Conservation (phyloP, 2,797 vertebrate species). For the Characodon lateralis region DNA sequence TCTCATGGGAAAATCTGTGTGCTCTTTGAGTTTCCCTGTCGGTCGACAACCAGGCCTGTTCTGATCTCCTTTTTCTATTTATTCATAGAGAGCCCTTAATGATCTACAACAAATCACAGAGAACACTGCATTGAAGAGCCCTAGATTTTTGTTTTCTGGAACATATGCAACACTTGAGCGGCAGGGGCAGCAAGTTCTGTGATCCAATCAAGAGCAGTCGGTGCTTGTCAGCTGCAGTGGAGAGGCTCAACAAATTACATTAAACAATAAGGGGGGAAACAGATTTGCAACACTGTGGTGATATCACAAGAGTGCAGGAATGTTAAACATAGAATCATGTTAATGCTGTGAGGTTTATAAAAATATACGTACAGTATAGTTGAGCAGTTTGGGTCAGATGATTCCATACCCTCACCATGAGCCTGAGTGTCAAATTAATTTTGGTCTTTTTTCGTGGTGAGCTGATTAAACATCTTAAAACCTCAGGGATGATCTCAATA, state of each 20-base stretch:
- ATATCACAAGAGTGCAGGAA: conserved; percentile 37
- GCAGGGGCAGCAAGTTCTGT: conserved; percentile 60
- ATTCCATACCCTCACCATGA: neutral
- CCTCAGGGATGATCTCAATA: neutral
- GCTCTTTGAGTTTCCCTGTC: conserved; percentile 7
- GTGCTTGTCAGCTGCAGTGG: conserved; percentile 70
- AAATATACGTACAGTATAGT: neutral
- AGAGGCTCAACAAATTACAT: conserved; percentile 68
- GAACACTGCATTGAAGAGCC: conserved; percentile 69
- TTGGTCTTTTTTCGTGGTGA: neutral
- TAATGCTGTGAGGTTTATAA: conserved; percentile 4
- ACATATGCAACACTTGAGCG: conserved; percentile 63
- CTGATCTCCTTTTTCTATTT: conserved; percentile 66
- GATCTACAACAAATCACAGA: conserved; percentile 64
- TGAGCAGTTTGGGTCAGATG: neutral
- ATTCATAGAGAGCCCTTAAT: conserved; percentile 76
- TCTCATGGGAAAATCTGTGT: conserved; percentile 9
- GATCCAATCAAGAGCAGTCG: conserved; percentile 67
- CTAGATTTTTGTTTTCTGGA: conserved; percentile 68
- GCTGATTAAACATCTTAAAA: neutral
- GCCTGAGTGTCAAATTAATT: neutral
- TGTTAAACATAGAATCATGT: conserved; percentile 14
- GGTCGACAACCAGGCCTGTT: conserved; percentile 28
- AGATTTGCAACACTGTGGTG: conserved; percentile 47
- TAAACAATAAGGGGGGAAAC: conserved; percentile 64